Evolutionary conservation across 1,140 invertebrate species (phyloP).

Genomic region (Drosophila nikananu): DNA sequence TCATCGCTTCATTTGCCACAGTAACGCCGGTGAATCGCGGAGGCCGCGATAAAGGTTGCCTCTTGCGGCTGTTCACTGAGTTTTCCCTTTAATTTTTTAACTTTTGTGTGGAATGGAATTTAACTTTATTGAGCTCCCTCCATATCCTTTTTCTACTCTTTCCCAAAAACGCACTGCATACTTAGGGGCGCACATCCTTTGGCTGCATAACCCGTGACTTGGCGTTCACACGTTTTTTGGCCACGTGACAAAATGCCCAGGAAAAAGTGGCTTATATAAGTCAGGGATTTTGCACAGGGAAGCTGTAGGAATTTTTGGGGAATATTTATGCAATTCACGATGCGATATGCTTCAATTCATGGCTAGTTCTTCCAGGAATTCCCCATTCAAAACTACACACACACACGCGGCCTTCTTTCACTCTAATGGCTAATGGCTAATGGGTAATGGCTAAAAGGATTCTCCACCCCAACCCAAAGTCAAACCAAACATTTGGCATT

Average conservation of each 20-base stretch:
- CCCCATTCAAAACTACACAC: not conserved
- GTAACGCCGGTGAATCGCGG: slow-evolving; percentile 9
- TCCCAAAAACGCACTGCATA: slow-evolving; percentile 11
- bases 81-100: slow-evolving; percentile 23
- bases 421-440: slow-evolving; percentile 7
- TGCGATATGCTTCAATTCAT: not conserved
- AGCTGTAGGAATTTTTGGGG: slow-evolving; percentile 1
- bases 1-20: slow-evolving; percentile 42
- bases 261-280: not conserved
- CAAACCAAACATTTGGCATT: slow-evolving; percentile 16
- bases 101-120: slow-evolving; percentile 6
- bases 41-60: slow-evolving; percentile 5
- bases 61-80: slow-evolving; percentile 1
- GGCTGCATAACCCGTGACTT: slow-evolving; percentile 7
- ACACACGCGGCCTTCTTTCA: not conserved
- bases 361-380: slow-evolving; percentile 2
- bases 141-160: not conserved
- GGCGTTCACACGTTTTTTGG: not conserved
- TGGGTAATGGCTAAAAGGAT: slow-evolving; percentile 24
- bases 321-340: slow-evolving; percentile 13
- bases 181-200: slow-evolving; percentile 11
- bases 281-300: not conserved
- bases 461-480: not conserved
- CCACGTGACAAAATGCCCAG: slow-evolving; percentile 19
- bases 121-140: not conserved